Evolutionary conservation across 2,888 invertebrate species (phyloP).

Genomic region (Ormia ochracea): DNA sequence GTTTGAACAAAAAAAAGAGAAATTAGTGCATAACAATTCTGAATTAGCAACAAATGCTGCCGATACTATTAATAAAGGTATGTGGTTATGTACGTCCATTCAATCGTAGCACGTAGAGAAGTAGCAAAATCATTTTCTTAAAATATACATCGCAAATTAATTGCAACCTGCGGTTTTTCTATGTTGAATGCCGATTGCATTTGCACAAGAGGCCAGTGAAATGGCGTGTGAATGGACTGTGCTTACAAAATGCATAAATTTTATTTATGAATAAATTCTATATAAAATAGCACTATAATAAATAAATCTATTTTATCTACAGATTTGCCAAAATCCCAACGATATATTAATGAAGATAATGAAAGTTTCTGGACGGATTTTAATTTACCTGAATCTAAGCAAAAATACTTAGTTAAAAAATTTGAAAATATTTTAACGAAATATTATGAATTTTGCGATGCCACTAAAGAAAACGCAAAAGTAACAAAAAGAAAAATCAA

Average conservation of each 20-base stretch:
- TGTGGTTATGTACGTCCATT: too few relatives aligned
- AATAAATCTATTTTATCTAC: neutral
- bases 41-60: too few relatives aligned
- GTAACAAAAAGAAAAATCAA: slow-evolving; percentile 5
- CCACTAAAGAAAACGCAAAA: neutral
- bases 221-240: too few relatives aligned
- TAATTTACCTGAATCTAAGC: slow-evolving; percentile 67
- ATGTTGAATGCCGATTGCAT: too few relatives aligned
- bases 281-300: neutral
- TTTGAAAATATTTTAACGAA: slow-evolving; percentile 65
- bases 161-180: too few relatives aligned
- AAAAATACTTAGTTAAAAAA: slow-evolving; percentile 68
- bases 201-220: too few relatives aligned
- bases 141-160: too few relatives aligned
- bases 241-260: too few relatives aligned
- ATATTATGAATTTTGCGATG: slow-evolving; percentile 66
- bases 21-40: neutral
- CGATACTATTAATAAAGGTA: neutral
- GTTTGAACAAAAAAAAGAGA: slow-evolving; percentile 58
- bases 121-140: too few relatives aligned
- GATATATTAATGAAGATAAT: slow-evolving; percentile 64
- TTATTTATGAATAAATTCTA: neutral
- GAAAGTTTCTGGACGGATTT: slow-evolving; percentile 62
- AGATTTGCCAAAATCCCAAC: slow-evolving; percentile 65
- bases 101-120: too few relatives aligned